A percentile compares a stretch with the other conserved stretches of the same genome.
These are phyloP conservation scores for Lathamus discolor DNA, from an alignment of 2,113 vertebrate species.

Conservation along the genomic window DNA sequence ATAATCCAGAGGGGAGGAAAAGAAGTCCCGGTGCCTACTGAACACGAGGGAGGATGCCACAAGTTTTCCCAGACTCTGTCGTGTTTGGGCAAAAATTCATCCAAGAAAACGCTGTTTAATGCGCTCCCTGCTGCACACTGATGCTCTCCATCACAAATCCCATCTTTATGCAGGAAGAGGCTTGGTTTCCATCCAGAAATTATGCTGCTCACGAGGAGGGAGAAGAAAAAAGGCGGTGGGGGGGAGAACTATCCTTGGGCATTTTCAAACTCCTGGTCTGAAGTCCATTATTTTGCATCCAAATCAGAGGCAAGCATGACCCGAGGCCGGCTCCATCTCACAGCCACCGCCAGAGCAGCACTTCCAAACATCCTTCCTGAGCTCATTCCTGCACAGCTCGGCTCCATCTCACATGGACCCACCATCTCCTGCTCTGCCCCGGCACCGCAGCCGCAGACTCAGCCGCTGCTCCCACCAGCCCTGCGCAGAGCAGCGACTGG, in stretches of 20 bases:
- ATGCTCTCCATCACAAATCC: neutral
- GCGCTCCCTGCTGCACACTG: neutral
- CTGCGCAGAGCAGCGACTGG: neutral
- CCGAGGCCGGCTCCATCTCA: rapidly evolving
- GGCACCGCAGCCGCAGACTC: neutral
- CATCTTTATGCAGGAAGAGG: neutral
- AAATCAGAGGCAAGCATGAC: neutral
- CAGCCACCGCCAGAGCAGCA: neutral
- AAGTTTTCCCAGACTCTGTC: neutral
- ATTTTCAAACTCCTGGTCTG: neutral
- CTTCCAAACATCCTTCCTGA: neutral
- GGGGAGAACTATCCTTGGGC: neutral
- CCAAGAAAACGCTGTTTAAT: neutral
- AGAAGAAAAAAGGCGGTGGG: neutral
- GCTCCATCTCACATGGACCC: neutral
- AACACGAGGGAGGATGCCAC: neutral
- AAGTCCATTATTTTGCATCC: neutral
- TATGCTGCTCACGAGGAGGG: neutral
- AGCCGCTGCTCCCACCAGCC: neutral
- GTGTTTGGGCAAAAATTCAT: neutral
- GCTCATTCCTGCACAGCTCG: neutral
- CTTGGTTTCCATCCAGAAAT: constrained; percentile 19
- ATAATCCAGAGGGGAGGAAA: neutral
- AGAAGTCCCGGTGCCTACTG: neutral
- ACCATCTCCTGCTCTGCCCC: neutral